These are phyloP conservation scores for Chiridota heheva DNA, from an alignment of 35 echinoderm and acorn worm species.

Conservation along the genomic window DNA sequence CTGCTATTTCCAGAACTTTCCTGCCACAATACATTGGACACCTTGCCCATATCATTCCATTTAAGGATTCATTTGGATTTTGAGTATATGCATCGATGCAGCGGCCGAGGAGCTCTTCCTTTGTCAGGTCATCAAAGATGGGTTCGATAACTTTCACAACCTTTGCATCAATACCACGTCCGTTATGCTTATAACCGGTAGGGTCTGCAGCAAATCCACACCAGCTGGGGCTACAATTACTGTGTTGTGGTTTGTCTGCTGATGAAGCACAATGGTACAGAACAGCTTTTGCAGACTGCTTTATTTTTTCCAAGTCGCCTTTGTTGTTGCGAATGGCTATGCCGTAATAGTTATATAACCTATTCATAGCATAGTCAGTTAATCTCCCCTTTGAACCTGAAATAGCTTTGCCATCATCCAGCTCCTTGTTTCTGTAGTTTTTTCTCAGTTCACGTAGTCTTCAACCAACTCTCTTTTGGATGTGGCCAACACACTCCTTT, in stretches of 20 bases:
- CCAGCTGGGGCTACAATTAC: background rate
- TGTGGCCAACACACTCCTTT: constrained; percentile 30
- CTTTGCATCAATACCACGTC: background rate
- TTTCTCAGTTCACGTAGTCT: background rate
- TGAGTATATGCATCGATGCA: constrained; percentile 22
- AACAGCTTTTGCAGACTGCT: background rate
- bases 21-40: constrained; percentile 8
- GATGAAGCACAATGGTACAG: constrained; percentile 24
- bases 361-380: background rate
- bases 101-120: background rate
- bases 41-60: constrained; percentile 18
- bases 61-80: constrained; percentile 34
- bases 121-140: background rate
- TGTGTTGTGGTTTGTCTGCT: background rate
- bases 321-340: constrained; percentile 8
- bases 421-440: background rate
- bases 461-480: constrained; percentile 2
- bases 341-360: background rate
- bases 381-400: no score
- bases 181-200: background rate
- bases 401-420: no score
- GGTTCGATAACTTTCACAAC: constrained; percentile 13
- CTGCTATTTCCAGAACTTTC: background rate
- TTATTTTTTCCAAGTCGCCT: constrained; percentile 3
- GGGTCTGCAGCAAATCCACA: background rate